Base-by-base conservation (phyloP, 2,113 vertebrate species). In the Herpetotheres cachinnans region DNA sequence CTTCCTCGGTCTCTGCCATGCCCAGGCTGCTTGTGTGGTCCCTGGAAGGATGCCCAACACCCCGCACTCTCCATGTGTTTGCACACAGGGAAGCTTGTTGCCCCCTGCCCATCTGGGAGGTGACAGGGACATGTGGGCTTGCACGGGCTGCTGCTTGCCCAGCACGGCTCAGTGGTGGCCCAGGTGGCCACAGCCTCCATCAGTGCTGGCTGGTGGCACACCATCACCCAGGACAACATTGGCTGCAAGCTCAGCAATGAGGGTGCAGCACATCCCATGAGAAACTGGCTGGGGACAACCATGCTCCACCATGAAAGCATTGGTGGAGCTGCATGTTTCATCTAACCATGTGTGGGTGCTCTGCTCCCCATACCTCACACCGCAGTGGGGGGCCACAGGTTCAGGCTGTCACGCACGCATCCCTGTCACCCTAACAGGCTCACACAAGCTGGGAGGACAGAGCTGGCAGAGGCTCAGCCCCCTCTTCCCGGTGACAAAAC, bases 191-290 rank as follows among this genome's bases (percentile, higher is more conserved):
- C 47, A 50, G 74, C 10, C 36, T 73, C 63, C 29, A 24, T 49
- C 3, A 2, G 16, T 40, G 52, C 50, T 56, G 50, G 36, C 34
- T 72, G 58, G n/a, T 38, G 30, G 44, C 73, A 81, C 52, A 32
- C 25, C 12, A 16, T 20, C 24, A 74, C 30, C 16, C 46, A 47
- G 36, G 25, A 54, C 70, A 78, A 62, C 0, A 1, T 0, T 82
- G 50, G 21, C 9, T 66, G 50, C 20, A 67, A 86, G 56, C 22
- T 80, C 52, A 71, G 58, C 56, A n/a, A 10, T 25, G 20, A 92
- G 19, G 18, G 26, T 66, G 34, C 36, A 77, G 69, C 0, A 0
- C 34, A 58, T 29, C n/a, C 44, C 44, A 9, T 4, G 30, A 40
- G 40, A 69, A 83, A 36, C 24, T 2, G 0, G 5, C 16, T 6